These are phyloP conservation scores for Cynoglossus semilaevis DNA, from an alignment of 2,113 vertebrate genomes.

Conservation along the genomic window DNA sequence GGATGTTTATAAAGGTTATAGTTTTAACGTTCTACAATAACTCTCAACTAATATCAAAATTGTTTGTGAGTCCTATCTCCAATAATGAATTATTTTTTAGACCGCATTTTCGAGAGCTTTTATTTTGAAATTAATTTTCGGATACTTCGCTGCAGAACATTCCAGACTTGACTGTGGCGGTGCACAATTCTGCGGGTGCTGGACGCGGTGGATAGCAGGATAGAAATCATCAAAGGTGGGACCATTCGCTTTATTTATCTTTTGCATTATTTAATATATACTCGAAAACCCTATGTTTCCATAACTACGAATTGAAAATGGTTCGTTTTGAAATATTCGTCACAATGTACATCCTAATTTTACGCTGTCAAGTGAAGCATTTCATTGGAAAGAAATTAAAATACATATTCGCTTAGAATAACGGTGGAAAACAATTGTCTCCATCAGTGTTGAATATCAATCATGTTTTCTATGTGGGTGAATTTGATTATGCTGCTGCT, in stretches of 20 bases:
- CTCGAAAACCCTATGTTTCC: too few relatives aligned
- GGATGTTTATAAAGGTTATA: not conserved
- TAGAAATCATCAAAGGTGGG: conserved; percentile 68
- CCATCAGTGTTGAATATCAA: too few relatives aligned
- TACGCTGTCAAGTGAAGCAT: not conserved
- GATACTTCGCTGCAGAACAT: not conserved
- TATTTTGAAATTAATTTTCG: conserved; percentile 27
- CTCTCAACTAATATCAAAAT: too few relatives aligned
- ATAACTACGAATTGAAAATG: not conserved
- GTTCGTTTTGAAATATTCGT: not conserved
- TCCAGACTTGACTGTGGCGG: conserved; percentile 28
- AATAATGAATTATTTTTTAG: too few relatives aligned
- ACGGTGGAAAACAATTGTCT: too few relatives aligned
- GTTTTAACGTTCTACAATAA: too few relatives aligned
- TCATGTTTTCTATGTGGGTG: conserved; percentile 15
- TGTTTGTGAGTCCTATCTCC: too few relatives aligned
- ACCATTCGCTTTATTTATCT: conserved; percentile 25
- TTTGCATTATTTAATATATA: not conserved
- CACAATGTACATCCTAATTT: not conserved
- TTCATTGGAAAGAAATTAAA: not conserved
- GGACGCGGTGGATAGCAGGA: conserved; percentile 70
- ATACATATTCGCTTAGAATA: too few relatives aligned
- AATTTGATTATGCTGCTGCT: conserved; percentile 6
- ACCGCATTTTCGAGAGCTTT: not conserved
- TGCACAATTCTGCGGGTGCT: conserved; percentile 69